Conservation (phyloP, 2,888 invertebrate genomes). For the Dryocosmus kuriphilus region DNA sequence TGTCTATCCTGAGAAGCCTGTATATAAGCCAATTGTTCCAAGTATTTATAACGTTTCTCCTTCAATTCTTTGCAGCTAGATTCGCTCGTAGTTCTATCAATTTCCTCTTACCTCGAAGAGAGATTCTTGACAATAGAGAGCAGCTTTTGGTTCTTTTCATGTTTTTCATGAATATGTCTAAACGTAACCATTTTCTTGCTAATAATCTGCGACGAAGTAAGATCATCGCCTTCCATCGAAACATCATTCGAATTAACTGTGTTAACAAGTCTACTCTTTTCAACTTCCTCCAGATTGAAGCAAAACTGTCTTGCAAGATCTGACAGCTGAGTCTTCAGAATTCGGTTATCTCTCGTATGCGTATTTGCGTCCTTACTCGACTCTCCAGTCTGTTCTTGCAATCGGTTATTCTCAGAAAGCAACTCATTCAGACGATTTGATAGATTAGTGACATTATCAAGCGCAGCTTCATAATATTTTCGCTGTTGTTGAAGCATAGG, state of each 20-base stretch:
- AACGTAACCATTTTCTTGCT: slow-evolving; percentile 93
- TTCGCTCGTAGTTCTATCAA: slow-evolving; percentile 85
- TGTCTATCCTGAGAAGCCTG: slow-evolving; percentile 88
- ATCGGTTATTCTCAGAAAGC: slow-evolving; percentile 84
- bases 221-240: slow-evolving; percentile 75
- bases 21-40: slow-evolving; percentile 85
- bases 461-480: slow-evolving; percentile 87
- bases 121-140: slow-evolving; percentile 90
- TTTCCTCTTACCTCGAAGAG: slow-evolving; percentile 90
- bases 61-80: slow-evolving; percentile 84
- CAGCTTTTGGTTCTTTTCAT: slow-evolving; percentile 92
- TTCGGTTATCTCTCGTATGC: slow-evolving; percentile 87
- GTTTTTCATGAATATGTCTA: slow-evolving; percentile 91
- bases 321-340: slow-evolving; percentile 86
- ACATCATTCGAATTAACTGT: slow-evolving; percentile 79
- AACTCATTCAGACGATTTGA: slow-evolving; percentile 86
- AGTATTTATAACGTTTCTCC: slow-evolving; percentile 81
- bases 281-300: slow-evolving; percentile 89
- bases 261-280: slow-evolving; percentile 87
- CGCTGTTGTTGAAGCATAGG: slow-evolving; percentile 90
- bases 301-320: slow-evolving; percentile 92
- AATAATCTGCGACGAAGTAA: slow-evolving; percentile 84
- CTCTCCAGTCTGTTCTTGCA: slow-evolving; percentile 85
- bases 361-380: slow-evolving; percentile 85
- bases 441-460: slow-evolving; percentile 86